Conservation (phyloP, 2,888 invertebrate species). For the Hydropsyche betteni region DNA sequence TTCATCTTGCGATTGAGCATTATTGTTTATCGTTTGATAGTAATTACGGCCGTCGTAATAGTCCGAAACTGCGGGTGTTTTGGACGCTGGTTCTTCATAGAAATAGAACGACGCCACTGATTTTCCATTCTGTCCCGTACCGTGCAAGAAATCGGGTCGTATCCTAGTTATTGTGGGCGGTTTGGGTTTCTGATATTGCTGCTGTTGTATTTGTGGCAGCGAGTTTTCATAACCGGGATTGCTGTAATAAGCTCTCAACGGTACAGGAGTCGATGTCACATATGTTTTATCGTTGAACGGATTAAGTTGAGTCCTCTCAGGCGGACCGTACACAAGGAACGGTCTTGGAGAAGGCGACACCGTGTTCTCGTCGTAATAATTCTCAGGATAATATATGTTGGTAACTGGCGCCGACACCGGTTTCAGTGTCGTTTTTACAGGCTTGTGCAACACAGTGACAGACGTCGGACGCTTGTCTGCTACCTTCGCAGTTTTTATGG, state of each 20-base stretch:
- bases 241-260: conserved; percentile 70
- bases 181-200: conserved; percentile 59
- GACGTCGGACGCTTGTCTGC: conserved; percentile 60
- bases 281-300: conserved; percentile 57
- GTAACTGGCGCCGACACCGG: conserved; percentile 60
- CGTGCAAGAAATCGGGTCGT: conserved; percentile 48
- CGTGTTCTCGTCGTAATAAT: conserved; percentile 60
- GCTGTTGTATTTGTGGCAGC: conserved; percentile 62
- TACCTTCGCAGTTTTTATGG: conserved; percentile 59
- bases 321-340: conserved; percentile 64
- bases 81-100: conserved; percentile 68
- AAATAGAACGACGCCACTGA: conserved; percentile 72
- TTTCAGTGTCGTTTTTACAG: conserved; percentile 64
- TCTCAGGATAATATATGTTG: conserved; percentile 63
- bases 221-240: conserved; percentile 65
- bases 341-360: conserved; percentile 64
- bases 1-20: conserved; percentile 59
- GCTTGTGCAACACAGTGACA: conserved; percentile 60
- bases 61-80: conserved; percentile 60
- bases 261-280: conserved; percentile 70
- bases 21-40: conserved; percentile 45
- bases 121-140: conserved; percentile 59
- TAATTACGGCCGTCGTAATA: conserved; percentile 62
- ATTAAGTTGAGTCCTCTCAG: conserved; percentile 59
- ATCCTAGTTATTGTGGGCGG: conserved; percentile 48